These are phyloP conservation scores for Microtus montanus DNA, from an alignment of 2,113 vertebrate species.

Conservation along the genomic window DNA sequence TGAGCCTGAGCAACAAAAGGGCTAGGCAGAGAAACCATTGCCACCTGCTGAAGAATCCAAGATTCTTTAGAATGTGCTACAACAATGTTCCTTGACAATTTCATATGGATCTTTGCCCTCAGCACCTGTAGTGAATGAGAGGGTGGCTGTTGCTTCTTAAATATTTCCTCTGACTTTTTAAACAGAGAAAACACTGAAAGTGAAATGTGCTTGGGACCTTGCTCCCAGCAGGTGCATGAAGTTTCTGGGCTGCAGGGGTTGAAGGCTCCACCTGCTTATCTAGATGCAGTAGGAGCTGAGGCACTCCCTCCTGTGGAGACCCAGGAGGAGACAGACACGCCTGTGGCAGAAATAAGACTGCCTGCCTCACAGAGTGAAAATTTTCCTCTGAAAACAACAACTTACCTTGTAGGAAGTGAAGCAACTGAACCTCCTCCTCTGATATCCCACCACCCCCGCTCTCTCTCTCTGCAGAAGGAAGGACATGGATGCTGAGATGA, in stretches of 20 bases:
- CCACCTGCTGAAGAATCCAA: background rate
- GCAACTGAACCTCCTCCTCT: background rate
- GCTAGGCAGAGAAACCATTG: background rate
- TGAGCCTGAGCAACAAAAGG: accelerated
- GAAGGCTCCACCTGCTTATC: accelerated
- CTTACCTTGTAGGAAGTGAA: too few relatives aligned
- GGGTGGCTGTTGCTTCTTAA: background rate
- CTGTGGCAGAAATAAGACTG: background rate
- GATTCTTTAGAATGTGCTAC: background rate
- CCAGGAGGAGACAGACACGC: constrained; percentile 6
- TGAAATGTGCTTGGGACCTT: accelerated
- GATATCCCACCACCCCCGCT: background rate
- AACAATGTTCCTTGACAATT: background rate
- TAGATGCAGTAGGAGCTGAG: accelerated
- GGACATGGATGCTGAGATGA: background rate
- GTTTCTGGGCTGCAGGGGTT: background rate
- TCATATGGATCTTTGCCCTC: background rate
- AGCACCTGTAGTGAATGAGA: background rate
- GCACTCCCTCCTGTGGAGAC: accelerated
- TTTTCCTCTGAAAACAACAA: background rate
- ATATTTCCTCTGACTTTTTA: background rate
- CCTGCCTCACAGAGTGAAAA: background rate
- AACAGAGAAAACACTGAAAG: background rate
- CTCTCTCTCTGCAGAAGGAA: background rate
- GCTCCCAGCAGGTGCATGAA: background rate